These are phyloP conservation scores for Tachuris rubrigastra DNA, from an alignment of 2,113 vertebrate genomes.

Conservation along the genomic window DNA sequence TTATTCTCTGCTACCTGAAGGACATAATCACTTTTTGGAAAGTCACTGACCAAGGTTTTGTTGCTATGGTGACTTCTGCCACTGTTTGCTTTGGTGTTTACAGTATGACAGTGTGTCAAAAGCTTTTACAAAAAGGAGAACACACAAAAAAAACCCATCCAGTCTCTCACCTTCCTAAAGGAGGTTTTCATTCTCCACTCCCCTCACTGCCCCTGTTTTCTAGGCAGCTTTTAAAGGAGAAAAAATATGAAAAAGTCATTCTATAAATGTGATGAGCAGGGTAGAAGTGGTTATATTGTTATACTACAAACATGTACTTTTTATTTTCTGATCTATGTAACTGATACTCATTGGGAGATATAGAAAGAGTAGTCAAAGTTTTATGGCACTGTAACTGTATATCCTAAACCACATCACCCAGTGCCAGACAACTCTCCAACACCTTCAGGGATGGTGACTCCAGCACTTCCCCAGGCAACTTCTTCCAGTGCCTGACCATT, in stretches of 20 bases:
- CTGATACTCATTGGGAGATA: neutral
- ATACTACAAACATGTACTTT: neutral
- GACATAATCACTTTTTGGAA: constrained; percentile 21
- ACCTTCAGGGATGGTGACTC: neutral
- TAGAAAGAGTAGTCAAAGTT: neutral
- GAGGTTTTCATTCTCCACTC: neutral
- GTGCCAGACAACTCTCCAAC: neutral
- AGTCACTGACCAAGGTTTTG: constrained; percentile 26
- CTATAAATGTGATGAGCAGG: neutral
- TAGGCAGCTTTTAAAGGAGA: neutral
- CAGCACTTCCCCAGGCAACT: neutral
- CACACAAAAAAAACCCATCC: neutral
- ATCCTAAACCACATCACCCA: neutral
- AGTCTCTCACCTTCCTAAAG: neutral
- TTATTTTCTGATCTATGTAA: neutral
- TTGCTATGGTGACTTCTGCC: constrained; percentile 46
- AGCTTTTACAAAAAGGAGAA: neutral
- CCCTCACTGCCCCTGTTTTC: neutral
- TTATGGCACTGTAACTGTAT: neutral
- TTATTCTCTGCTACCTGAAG: constrained; percentile 13
- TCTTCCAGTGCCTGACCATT: too few relatives aligned
- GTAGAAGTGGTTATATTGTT: neutral
- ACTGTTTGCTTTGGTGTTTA: constrained; percentile 22
- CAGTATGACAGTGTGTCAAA: neutral
- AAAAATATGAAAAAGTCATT: neutral